Conservation (phyloP, 1,140 invertebrate species). For the Papilio polytes region DNA sequence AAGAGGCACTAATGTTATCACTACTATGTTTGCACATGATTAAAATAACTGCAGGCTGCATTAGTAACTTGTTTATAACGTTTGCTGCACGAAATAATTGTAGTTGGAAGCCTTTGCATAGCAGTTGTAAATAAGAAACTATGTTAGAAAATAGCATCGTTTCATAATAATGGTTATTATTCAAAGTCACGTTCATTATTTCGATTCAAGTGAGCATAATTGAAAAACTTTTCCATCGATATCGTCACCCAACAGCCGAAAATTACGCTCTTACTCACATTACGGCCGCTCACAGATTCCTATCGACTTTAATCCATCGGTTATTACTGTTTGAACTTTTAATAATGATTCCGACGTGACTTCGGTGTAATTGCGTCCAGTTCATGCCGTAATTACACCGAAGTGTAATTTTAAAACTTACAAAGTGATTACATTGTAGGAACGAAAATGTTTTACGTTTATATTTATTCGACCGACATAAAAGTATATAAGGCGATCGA, state of each 20-base stretch:
- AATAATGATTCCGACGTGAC: constrained; percentile 63
- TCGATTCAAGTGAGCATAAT: constrained; percentile 57
- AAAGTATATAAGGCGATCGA: constrained; percentile 32
- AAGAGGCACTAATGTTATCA: neutral
- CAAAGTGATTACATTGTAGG: constrained; percentile 66
- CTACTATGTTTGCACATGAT: neutral
- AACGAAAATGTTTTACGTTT: constrained; percentile 52
- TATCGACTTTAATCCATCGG: constrained; percentile 70
- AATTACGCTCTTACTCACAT: constrained; percentile 69
- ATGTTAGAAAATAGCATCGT: constrained; percentile 4
- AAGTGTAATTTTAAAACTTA: constrained; percentile 69
- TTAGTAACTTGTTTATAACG: neutral
- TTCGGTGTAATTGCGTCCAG: constrained; percentile 61
- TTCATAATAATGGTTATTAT: constrained; percentile 29
- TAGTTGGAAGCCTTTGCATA: neutral
- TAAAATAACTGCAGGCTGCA: neutral
- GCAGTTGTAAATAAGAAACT: neutral
- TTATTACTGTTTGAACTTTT: constrained; percentile 77
- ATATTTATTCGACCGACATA: constrained; percentile 40
- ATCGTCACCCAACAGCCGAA: constrained; percentile 63
- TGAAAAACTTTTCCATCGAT: constrained; percentile 80
- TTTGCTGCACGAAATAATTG: neutral
- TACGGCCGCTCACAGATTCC: constrained; percentile 62
- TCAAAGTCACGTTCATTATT: constrained; percentile 19
- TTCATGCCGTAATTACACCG: constrained; percentile 65